A percentile compares a stretch with the other conserved stretches of the same genome.
Conservation (phyloP, 2,888 invertebrate genomes). For the Melangyna quadrimaculata region DNA sequence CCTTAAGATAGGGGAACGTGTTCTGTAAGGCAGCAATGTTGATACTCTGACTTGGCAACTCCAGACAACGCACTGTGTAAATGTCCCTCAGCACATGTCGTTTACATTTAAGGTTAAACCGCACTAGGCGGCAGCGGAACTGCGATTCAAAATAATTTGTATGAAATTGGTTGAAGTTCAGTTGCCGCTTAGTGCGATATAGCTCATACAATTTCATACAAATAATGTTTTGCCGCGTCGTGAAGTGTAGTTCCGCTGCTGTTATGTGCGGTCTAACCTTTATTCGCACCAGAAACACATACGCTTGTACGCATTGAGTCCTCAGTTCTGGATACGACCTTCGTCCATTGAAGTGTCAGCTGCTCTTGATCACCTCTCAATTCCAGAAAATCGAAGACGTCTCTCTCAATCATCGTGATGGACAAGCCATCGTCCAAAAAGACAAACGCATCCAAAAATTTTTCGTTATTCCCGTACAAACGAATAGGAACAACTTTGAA, state of each 20-base stretch:
- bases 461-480: neutral
- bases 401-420: conserved; percentile 22
- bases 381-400: conserved; percentile 14
- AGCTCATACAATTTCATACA: no score
- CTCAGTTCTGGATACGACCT: conserved; percentile 7
- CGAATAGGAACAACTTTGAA: conserved; percentile 17
- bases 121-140: no score
- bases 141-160: no score
- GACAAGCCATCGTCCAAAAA: conserved; percentile 21
- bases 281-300: neutral
- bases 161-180: no score
- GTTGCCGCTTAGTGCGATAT: no score
- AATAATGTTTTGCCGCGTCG: no score
- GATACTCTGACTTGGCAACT: conserved; percentile 8
- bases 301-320: neutral
- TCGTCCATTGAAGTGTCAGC: conserved; percentile 27
- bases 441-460: neutral
- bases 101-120: no score
- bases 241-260: no score
- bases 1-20: neutral
- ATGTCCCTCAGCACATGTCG: neutral
- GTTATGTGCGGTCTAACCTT: no score
- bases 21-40: neutral
- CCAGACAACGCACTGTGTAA: conserved; percentile 9
- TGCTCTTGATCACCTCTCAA: conserved; percentile 6